phyloP scores from a whole-genome alignment of 2,113 vertebrate species.

The Lota lota region DNA sequence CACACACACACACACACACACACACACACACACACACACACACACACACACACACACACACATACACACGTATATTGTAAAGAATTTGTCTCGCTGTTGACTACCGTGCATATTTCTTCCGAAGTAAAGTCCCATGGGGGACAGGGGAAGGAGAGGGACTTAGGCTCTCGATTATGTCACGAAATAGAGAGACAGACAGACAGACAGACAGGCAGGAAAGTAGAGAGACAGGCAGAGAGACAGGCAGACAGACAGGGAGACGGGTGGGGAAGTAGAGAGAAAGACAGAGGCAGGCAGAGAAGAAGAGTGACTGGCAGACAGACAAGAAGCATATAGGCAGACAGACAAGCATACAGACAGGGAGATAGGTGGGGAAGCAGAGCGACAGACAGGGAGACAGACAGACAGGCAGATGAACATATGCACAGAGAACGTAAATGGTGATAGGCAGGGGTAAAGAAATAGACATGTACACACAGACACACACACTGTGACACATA shows the following conservation, averaged over 20 bases:
- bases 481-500: not conserved
- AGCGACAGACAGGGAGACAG: not conserved
- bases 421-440: too few relatives aligned
- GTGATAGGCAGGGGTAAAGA: too few relatives aligned
- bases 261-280: conserved; percentile 64
- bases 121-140: too few relatives aligned
- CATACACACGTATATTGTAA: too few relatives aligned
- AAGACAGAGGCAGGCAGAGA: conserved; percentile 7
- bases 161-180: too few relatives aligned
- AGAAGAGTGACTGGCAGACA: not conserved
- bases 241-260: not conserved
- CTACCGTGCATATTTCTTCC: too few relatives aligned
- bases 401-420: conserved; percentile 10
- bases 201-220: conserved; percentile 28
- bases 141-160: too few relatives aligned
- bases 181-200: conserved; percentile 35
- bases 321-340: not conserved
- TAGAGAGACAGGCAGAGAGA: conserved; percentile 45
- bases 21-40: conserved; percentile 9
- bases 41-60: not conserved
- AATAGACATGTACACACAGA: not conserved
- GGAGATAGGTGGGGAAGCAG: not conserved
- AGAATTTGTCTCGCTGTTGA: too few relatives aligned
- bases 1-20: conserved; percentile 7
- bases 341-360: not conserved